These are phyloP conservation scores for Epirrhoe alternata DNA, from an alignment of 2,888 invertebrate species.

Conservation along the genomic window DNA sequence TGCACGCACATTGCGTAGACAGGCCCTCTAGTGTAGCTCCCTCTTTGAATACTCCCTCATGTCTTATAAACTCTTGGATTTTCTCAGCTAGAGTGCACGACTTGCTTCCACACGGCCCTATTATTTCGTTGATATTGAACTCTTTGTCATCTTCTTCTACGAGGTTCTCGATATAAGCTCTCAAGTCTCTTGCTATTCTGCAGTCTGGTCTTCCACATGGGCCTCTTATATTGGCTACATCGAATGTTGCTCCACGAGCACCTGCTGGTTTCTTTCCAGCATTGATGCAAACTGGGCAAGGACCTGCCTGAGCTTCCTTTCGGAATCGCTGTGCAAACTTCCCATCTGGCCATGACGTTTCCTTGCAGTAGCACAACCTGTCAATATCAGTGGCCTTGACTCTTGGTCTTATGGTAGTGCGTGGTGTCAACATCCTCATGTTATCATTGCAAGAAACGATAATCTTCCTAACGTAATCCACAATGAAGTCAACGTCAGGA, in stretches of 20 bases:
- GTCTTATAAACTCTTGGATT: constrained; percentile 71
- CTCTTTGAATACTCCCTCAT: constrained; percentile 65
- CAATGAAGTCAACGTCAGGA: constrained; percentile 71
- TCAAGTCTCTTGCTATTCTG: constrained; percentile 72
- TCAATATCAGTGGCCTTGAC: constrained; percentile 78
- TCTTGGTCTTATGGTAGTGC: constrained; percentile 69
- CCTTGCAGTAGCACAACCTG: constrained; percentile 73
- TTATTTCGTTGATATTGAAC: constrained; percentile 65
- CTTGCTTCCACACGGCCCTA: constrained; percentile 78
- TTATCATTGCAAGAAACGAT: constrained; percentile 79
- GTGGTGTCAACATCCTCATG: constrained; percentile 79
- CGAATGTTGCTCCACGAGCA: constrained; percentile 57
- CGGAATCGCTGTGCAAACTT: constrained; percentile 69
- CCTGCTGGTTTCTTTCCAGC: constrained; percentile 54
- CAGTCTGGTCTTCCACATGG: constrained; percentile 78
- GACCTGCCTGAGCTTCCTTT: constrained; percentile 61
- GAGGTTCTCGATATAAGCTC: constrained; percentile 73
- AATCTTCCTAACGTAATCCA: constrained; percentile 75
- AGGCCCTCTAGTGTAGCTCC: constrained; percentile 61
- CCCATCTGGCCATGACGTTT: constrained; percentile 71
- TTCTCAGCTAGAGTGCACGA: constrained; percentile 70
- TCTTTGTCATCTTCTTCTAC: constrained; percentile 71
- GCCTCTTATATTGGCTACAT: constrained; percentile 75
- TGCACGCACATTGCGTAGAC: constrained; percentile 76
- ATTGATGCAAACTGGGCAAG: constrained; percentile 71